Conservation (phyloP, 2,888 invertebrate species). For the Baccha elongata region DNA sequence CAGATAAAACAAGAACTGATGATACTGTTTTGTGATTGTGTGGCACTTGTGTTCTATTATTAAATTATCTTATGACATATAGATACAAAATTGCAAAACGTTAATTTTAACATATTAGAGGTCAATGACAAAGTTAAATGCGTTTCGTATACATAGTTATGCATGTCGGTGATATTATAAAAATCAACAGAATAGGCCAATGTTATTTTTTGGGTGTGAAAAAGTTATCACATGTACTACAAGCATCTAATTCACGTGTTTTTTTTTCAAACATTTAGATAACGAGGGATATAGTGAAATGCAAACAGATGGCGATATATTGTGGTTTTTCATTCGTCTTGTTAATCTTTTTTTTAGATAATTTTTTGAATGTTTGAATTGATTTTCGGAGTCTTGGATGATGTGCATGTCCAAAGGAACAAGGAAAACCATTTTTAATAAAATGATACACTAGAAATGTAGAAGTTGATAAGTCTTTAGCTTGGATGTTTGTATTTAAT, state of each 20-base stretch:
- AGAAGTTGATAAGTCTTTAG: too few species aligned
- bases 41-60: conserved; percentile 1
- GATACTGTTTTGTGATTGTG: background rate
- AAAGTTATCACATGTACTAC: conserved; percentile 4
- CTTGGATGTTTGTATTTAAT: too few species aligned
- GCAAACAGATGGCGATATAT: too few species aligned
- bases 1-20: conserved; percentile 15
- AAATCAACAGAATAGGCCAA: background rate
- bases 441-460: too few species aligned
- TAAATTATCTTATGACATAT: conserved; percentile 16
- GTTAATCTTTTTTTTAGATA: too few species aligned
- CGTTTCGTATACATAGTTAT: background rate
- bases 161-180: background rate
- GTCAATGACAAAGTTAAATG: conserved; percentile 9
- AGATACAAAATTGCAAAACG: background rate
- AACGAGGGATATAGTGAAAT: too few species aligned
- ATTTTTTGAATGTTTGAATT: too few species aligned
- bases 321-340: too few species aligned
- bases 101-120: background rate
- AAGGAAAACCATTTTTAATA: too few species aligned
- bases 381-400: too few species aligned
- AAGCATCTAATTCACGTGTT: background rate
- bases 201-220: background rate
- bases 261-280: too few species aligned
- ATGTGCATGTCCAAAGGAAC: too few species aligned